phyloP scores from a whole-genome alignment of 2,113 vertebrate species.

The Donacobius atricapilla region DNA sequence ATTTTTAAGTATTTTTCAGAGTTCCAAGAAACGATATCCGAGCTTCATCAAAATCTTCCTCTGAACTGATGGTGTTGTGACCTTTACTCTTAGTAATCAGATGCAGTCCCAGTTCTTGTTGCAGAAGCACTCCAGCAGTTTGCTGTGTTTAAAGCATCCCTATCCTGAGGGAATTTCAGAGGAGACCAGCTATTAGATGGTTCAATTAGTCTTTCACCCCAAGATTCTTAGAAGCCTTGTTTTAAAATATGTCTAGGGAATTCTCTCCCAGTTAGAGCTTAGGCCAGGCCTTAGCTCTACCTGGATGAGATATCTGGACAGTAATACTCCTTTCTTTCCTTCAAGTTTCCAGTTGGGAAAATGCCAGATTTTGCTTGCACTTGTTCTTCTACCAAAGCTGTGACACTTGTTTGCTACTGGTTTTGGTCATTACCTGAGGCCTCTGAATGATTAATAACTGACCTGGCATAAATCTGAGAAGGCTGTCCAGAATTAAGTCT shows the following conservation, averaged over 20 bases:
- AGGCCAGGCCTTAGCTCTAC: not conserved
- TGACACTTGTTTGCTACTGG: not conserved
- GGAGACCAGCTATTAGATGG: not conserved
- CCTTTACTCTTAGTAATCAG: not conserved
- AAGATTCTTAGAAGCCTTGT: not conserved
- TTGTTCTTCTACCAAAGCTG: not conserved
- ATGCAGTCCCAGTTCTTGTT: not conserved
- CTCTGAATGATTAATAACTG: not conserved
- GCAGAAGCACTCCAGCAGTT: not conserved
- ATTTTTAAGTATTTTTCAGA: not conserved
- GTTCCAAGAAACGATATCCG: not conserved
- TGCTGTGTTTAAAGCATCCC: not conserved
- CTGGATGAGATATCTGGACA: not conserved
- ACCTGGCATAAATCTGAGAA: not conserved
- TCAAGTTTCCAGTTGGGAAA: not conserved
- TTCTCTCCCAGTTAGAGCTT: not conserved
- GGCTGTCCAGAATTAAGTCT: not conserved
- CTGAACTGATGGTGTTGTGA: not conserved
- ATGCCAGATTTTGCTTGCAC: not conserved
- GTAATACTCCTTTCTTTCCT: not conserved
- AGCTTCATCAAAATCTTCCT: not conserved
- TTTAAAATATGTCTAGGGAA: not conserved
- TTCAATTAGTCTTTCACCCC: not conserved
- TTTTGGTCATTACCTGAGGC: not conserved
- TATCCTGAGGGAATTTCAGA: not conserved